Conservation (phyloP, 1,140 invertebrate species). For the Drosophila cardini region DNA sequence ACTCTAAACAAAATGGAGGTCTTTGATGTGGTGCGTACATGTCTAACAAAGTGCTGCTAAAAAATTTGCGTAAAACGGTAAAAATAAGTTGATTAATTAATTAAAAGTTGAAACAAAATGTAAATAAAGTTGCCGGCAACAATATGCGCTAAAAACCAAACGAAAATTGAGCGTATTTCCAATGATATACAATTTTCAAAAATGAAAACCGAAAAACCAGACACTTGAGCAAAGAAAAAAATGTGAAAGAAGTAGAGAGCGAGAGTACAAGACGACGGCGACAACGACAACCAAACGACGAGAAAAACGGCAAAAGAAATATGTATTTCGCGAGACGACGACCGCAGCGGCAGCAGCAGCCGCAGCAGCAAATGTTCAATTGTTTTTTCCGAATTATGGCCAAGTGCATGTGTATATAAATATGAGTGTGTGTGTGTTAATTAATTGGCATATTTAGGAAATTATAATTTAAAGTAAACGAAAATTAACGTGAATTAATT, state of each 20-base stretch:
- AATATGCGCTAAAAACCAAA: conserved; percentile 48
- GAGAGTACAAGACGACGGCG: conserved; percentile 59
- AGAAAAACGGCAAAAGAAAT: conserved; percentile 80
- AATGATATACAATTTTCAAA: conserved; percentile 73
- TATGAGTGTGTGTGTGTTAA: conserved; percentile 52
- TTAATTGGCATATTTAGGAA: conserved; percentile 64
- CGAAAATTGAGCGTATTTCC: conserved; percentile 64
- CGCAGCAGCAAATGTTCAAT: conserved; percentile 75
- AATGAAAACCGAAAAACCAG: conserved; percentile 51
- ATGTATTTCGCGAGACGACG: conserved; percentile 83
- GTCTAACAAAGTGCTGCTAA: conserved; percentile 76
- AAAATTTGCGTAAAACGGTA: conserved; percentile 82
- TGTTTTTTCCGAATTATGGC: conserved; percentile 67
- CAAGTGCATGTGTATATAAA: conserved; percentile 62
- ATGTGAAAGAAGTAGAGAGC: conserved; percentile 81
- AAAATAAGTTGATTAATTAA: conserved; percentile 73
- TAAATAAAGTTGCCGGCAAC: conserved; percentile 60
- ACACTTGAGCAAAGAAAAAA: conserved; percentile 81
- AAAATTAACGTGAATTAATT: conserved; percentile 41
- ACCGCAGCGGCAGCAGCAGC: conserved; percentile 55
- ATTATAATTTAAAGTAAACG: conserved; percentile 43
- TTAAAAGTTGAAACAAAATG: conserved; percentile 59
- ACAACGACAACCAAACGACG: conserved; percentile 70
- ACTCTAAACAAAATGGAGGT: conserved; percentile 84
- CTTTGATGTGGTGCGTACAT: conserved; percentile 83